These are phyloP conservation scores for Plutomurus gul DNA, from an alignment of 1,140 invertebrate genomes.

Conservation along the genomic window DNA sequence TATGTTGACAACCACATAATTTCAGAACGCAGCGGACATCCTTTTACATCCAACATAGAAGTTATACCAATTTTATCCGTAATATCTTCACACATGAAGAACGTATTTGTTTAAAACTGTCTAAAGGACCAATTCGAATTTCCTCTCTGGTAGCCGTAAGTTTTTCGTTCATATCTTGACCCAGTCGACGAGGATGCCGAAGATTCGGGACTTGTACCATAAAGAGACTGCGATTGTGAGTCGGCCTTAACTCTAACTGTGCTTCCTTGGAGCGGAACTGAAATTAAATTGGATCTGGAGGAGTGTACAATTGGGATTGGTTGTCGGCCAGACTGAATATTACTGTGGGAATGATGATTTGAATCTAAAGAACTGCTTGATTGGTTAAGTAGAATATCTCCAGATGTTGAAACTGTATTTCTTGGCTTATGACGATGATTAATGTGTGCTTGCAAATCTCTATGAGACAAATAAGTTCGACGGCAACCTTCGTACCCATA, in stretches of 20 bases:
- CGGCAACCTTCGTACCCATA: conserved; percentile 52
- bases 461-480: conserved; percentile 49
- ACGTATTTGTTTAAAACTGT: conserved; percentile 19
- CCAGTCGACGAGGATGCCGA: conserved; percentile 8
- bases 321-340: not conserved
- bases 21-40: no score
- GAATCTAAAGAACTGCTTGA: not conserved
- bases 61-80: no score
- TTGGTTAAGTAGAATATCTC: no score
- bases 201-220: conserved; percentile 2
- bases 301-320: conserved; percentile 44
- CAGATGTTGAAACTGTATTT: conserved; percentile 24
- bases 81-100: not conserved
- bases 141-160: conserved; percentile 22
- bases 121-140: not conserved
- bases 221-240: not conserved
- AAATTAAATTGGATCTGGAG: conserved; percentile 41
- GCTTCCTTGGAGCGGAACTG: conserved; percentile 1
- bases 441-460: conserved; percentile 52
- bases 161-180: conserved; percentile 36
- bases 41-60: no score
- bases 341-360: conserved; percentile 2
- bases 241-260: not conserved
- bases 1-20: no score
- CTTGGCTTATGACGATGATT: conserved; percentile 51